Base-by-base conservation (phyloP, 1,140 invertebrate genomes). In the Babylonia areolata region DNA sequence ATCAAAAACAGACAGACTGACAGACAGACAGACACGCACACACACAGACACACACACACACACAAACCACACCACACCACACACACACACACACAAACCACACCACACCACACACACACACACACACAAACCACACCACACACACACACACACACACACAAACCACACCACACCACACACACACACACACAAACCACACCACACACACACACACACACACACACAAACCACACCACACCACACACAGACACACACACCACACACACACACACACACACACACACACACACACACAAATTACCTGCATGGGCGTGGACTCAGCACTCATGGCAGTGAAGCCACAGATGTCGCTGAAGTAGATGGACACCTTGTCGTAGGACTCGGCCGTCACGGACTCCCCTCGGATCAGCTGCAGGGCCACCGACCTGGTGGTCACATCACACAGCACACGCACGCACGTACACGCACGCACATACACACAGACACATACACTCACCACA, bases 271-370 rank as follows among this genome's bases (percentile, higher is more conserved):
- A 64, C 58, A 28, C 9, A 64, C 58, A 64, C 9, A 28, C 58
- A 64, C 9, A 28, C 58, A 64, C 12, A 73, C 33, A 77, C 37
- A 40, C 35, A 5, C 39, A 42, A 33, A n/a, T n/a, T n/a, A 94
- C 93, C 90, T 99, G 96, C 90, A 99, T 96, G 1, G 98, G 98
- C 0, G 98, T 98, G 86, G 97, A 98, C 92, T 97, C 96, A 0
- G 98, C 97, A 0, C 97, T 99, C 31, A 99, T 95, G 69, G 97
- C 96, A 0, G 98, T 99, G 94, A 99, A 99, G 9, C 97, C 98
- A 40, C 99, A 98, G 90, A 99, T 99, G 93, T 99, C 98, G 91
- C 97, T 98, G 95, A 99, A 99, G 95, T 98, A 99, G 88, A 99
- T 98, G 1, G 98, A 99, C 28, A 99, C 98, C 92, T 96, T 96